Base-by-base conservation (phyloP, 2,113 vertebrate genomes). In the Embiotoca jacksoni region DNA sequence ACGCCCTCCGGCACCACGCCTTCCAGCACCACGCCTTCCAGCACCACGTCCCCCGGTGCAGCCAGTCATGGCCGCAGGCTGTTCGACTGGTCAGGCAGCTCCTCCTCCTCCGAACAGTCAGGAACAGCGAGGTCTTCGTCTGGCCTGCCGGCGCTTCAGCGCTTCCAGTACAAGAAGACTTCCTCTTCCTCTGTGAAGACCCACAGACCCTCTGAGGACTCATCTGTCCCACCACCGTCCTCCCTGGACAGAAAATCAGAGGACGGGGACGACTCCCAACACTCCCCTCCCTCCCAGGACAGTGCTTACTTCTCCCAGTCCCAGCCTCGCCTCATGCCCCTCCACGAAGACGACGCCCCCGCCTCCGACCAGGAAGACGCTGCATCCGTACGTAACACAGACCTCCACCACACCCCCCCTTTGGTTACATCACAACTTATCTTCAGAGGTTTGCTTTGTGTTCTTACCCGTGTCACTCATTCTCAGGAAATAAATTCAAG, bases 231-330 rank as follows among this genome's bases (percentile, higher is more conserved):
- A 3, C 23, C 13, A 44, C 7, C 4, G 1, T 50, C 63, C 39
- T 52, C 71, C 41, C 63, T 60, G 6, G 81, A 71, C 16, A 66
- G n/a, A 55, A 52, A 23, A 30, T 3, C 44, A 2, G 80, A 77
- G 3, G 59, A 68, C 36, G 37, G 35, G 3, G 58, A 82, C 4
- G 37, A 61, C 0, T 83, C 83, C 2, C 75, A 89, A 4, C 90
- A 90, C 13, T 88, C 90, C 0, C 91, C 85, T 1, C 66, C 80
- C 0, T 90, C 92, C 10, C 86, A 37, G 73, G 93, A 95, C 77
- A 95, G 94, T 0, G 92, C 90, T 3, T 95, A 94, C 69, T 94
- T 93, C 78, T 94, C 94, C 30, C 94, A 95, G 83, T 89, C 90
- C 2, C 87, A 84, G 76, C 62, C 90, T 46, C 0, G 0, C 47